phyloP scores from a whole-genome alignment of 2,113 vertebrate species.

The Colaptes auratus region DNA sequence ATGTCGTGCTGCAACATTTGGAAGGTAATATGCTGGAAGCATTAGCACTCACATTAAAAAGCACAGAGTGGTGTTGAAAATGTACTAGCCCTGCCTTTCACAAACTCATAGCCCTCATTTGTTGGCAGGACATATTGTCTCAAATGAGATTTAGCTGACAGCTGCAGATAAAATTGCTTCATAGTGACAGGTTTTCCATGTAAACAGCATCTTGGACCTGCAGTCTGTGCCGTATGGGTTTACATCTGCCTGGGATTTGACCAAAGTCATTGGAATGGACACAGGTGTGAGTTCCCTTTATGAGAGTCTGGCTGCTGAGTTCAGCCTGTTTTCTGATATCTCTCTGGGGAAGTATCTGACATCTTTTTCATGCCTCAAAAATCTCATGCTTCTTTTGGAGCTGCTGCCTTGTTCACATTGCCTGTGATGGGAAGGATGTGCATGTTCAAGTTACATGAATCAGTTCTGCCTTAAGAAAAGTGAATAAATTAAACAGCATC shows the following conservation, averaged over 20 bases:
- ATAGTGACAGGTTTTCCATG: neutral
- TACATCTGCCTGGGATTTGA: neutral
- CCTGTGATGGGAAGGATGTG: neutral
- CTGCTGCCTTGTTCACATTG: neutral
- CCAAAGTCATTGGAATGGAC: rapidly evolving
- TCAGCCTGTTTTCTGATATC: neutral
- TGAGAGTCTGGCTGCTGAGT: neutral
- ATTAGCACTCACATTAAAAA: neutral
- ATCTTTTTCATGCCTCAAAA: neutral
- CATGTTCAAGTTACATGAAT: neutral
- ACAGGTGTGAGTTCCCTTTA: neutral
- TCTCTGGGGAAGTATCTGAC: neutral
- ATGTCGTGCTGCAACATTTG: conserved; percentile 45
- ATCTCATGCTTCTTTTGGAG: neutral
- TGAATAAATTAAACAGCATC: neutral
- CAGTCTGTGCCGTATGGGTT: neutral
- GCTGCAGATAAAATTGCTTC: neutral
- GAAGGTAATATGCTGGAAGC: conserved; percentile 57
- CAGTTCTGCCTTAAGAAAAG: neutral
- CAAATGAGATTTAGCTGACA: neutral
- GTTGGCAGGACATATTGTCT: neutral
- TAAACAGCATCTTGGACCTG: neutral
- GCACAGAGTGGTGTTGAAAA: neutral
- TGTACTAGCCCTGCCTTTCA: neutral
- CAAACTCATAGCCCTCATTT: neutral